Evolutionary conservation across 1,140 invertebrate species (phyloP).

Genomic region (Megalopta genalis): DNA sequence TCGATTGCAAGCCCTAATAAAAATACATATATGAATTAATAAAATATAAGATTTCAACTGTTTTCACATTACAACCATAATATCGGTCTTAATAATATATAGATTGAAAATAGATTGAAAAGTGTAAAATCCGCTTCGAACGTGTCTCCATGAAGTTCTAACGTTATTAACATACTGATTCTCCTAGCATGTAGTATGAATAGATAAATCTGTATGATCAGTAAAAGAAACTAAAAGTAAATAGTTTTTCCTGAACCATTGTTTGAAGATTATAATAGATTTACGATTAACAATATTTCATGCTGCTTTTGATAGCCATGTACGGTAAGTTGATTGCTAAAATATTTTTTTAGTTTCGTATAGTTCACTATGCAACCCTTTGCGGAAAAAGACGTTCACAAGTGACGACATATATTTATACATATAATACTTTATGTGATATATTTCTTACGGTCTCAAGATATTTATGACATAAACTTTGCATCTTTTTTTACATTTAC

Average conservation of each 20-base stretch:
- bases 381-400: neutral
- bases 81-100: neutral
- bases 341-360: neutral
- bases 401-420: neutral
- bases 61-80: conserved; percentile 1
- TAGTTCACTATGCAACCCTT: neutral
- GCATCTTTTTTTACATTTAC: no score
- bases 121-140: conserved; percentile 23
- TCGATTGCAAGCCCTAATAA: conserved; percentile 18
- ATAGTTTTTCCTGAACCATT: conserved; percentile 38
- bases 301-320: conserved; percentile 77
- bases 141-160: conserved; percentile 15
- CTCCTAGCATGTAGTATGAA: conserved; percentile 51
- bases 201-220: conserved; percentile 23
- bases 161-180: conserved; percentile 9
- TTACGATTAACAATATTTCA: conserved; percentile 77
- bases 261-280: conserved; percentile 72
- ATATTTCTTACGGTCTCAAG: no score
- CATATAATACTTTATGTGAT: no score
- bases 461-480: no score
- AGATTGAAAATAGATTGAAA: conserved; percentile 7
- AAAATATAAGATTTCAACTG: conserved; percentile 2
- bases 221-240: conserved; percentile 8
- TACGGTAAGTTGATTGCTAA: conserved; percentile 71
- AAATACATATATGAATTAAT: conserved; percentile 7